A percentile compares a stretch with the other conserved stretches of the same genome.
phyloP scores from a whole-genome alignment of 2,888 invertebrate species.

The Drosophila leonis region DNA sequence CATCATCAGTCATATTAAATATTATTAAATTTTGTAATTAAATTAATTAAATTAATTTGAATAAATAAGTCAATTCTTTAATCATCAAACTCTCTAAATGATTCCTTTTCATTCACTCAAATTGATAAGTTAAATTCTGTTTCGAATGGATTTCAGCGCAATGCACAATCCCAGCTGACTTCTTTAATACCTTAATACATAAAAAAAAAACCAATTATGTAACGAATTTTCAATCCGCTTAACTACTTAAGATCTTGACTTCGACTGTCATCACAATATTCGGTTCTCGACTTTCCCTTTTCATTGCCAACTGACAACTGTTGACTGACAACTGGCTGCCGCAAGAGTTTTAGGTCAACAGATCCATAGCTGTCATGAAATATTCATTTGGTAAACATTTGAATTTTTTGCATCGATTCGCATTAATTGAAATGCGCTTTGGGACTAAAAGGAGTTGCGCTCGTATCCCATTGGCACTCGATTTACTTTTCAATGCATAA shows the following conservation, averaged over 20 bases:
- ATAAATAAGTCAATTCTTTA: too few relatives aligned
- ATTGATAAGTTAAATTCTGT: neutral
- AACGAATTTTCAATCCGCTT: conserved; percentile 4
- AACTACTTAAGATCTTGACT: neutral
- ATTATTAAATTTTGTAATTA: too few relatives aligned
- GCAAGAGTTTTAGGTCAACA: neutral
- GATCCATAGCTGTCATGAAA: neutral
- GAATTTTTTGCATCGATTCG: neutral
- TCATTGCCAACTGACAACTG: conserved; percentile 12
- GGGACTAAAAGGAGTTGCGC: neutral
- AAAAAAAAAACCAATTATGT: neutral
- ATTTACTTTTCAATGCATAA: conserved; percentile 28
- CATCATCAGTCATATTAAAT: too few relatives aligned
- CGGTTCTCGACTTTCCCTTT: neutral
- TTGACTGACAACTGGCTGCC: conserved; percentile 3
- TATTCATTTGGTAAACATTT: conserved; percentile 5
- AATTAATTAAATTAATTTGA: too few relatives aligned
- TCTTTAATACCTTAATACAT: neutral
- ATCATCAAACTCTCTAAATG: too few relatives aligned
- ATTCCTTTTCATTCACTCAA: too few relatives aligned
- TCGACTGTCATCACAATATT: neutral
- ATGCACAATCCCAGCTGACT: neutral
- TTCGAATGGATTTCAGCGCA: neutral
- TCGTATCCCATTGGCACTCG: conserved; percentile 8
- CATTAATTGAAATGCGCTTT: conserved; percentile 2